A percentile compares a stretch with the other conserved stretches of the same genome.
phyloP scores from a whole-genome alignment of 2,888 invertebrate genomes.

The Lymantria dispar region DNA sequence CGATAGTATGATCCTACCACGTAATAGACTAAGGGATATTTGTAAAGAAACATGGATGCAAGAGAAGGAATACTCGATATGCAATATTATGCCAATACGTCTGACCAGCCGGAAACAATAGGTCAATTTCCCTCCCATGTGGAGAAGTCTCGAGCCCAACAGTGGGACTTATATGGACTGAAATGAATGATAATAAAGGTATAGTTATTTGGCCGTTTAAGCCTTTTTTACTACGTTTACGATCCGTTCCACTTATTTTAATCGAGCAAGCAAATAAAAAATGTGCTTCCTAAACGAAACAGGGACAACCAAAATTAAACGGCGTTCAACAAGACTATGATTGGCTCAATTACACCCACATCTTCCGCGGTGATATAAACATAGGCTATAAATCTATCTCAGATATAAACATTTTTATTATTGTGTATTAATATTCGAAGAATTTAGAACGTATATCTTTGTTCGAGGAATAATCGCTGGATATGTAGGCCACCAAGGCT shows the following conservation, averaged over 20 bases:
- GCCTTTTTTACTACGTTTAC: not conserved
- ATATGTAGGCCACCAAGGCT: too few relatives aligned
- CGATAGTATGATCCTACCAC: too few relatives aligned
- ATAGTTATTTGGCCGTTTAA: not conserved
- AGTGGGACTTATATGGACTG: too few relatives aligned
- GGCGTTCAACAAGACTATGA: constrained; percentile 13
- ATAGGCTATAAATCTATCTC: constrained; percentile 3
- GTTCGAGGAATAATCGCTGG: too few relatives aligned
- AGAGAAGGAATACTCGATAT: too few relatives aligned
- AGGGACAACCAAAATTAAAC: constrained; percentile 2
- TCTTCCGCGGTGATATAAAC: constrained; percentile 18
- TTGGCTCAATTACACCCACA: constrained; percentile 40
- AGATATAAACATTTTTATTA: constrained; percentile 15
- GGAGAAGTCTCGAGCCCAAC: too few relatives aligned
- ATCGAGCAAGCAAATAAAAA: constrained; percentile 15
- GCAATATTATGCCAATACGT: too few relatives aligned
- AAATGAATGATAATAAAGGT: too few relatives aligned
- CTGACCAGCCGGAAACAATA: too few relatives aligned
- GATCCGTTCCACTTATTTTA: constrained; percentile 19
- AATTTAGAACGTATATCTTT: constrained; percentile 4
- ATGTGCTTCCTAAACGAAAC: constrained; percentile 11
- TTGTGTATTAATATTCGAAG: constrained; percentile 2
- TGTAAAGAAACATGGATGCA: too few relatives aligned
- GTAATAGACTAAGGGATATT: too few relatives aligned
- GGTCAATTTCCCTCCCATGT: too few relatives aligned